These are phyloP conservation scores for Mirounga angustirostris DNA, from an alignment of 2,113 vertebrate species.

Conservation along the genomic window DNA sequence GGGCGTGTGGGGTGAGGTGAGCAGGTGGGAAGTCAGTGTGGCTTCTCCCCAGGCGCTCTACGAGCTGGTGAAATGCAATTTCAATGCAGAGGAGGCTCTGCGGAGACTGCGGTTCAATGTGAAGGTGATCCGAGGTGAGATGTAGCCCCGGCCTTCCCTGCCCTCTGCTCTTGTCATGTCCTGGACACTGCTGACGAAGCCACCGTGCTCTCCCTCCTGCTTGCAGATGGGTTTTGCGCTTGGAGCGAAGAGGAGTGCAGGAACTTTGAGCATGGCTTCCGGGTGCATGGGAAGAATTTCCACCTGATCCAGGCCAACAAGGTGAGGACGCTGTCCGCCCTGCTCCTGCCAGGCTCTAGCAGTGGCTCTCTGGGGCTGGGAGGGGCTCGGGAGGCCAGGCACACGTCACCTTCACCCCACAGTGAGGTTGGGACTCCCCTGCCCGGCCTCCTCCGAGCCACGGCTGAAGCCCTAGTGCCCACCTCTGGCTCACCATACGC, in stretches of 20 bases:
- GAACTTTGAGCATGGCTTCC: constrained; percentile 96
- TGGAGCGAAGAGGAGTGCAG: constrained; percentile 97
- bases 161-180: accelerated
- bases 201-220: not conserved
- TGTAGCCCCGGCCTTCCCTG: not conserved
- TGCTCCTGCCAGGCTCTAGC: not conserved
- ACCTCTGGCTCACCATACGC: not conserved
- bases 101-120: constrained; percentile 95
- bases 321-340: constrained; percentile 82
- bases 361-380: not conserved
- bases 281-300: constrained; percentile 98
- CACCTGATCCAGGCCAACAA: constrained; percentile 98
- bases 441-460: not conserved
- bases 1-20: not conserved
- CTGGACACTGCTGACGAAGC: not conserved
- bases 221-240: constrained; percentile 93
- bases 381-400: not conserved
- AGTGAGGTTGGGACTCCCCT: not conserved
- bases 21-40: not conserved
- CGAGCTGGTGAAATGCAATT: constrained; percentile 97
- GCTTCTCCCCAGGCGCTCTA: constrained; percentile 92
- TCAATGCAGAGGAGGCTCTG: constrained; percentile 95
- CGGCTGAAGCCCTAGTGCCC: not conserved
- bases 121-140: constrained; percentile 94
- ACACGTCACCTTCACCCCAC: no score